Evolutionary conservation across 2,113 vertebrate genomes (phyloP), one percentile per base, ranked within the genome.

Genomic region (Lepisosteus oculatus): DNA sequence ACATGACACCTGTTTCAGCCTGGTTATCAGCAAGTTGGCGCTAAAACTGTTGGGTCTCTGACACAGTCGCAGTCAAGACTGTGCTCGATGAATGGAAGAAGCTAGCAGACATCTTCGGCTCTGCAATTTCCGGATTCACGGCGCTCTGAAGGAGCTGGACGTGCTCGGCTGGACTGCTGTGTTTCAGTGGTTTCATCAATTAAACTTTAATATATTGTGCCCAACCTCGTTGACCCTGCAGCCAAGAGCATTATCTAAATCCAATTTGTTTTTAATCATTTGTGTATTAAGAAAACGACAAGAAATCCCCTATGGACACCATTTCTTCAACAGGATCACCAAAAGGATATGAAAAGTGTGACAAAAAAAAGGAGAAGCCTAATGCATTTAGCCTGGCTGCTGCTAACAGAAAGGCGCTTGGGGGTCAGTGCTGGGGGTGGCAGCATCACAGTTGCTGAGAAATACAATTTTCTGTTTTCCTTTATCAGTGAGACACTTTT

Each of bases 161-260:
- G 47, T 1, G 47, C n/a, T 59, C 11, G 13, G 11, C 7, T 59
- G 12, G 56, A 59, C 11, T n/a, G n/a, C 56, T 59, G n/a, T 59
- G 56, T 59, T 59, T 59, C n/a, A 14, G n/a, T 59, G 56, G n/a
- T 59, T 59, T 59, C 56, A 59, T 59, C 56, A 59, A n/a, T 59
- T 59, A 59, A 59, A 51, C 47, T 51, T 51, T 51, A 51, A 51
- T 51, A 5, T 51, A 51, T 51, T 51, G 47, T 51, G 47, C 47
- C 47, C 5, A 51, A 51, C 47, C 47, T 51, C 47, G 2, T 51
- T 51, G 47, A 51, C 47, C 47, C 47, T 9, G 47, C 9, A 51
- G 47, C 47, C 47, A 51, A 51, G 47, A 51, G 47, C 47, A 9
- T 51, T n/a, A 59, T 8, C 56, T 59, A 59, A 59, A 59, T 51